phyloP scores from a whole-genome alignment of 2,113 vertebrate species.

The Xyliphius kryptos region DNA sequence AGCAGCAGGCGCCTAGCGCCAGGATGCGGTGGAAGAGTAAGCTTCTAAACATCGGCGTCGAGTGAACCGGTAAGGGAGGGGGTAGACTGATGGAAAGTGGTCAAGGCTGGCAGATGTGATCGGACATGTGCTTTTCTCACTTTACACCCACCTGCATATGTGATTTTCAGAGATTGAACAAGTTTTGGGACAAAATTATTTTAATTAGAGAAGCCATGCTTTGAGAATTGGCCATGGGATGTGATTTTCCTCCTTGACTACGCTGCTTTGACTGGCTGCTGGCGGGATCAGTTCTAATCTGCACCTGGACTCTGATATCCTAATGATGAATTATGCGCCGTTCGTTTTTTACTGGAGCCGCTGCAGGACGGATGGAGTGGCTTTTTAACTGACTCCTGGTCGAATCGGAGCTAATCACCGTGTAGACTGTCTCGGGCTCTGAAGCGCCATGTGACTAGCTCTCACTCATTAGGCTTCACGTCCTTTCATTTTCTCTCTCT shows the following conservation, averaged over 20 bases:
- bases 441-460: constrained; percentile 28
- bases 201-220: constrained; percentile 88
- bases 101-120: constrained; percentile 55
- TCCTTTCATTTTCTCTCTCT: neutral
- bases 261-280: constrained; percentile 77
- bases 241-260: constrained; percentile 85
- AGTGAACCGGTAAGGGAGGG: constrained; percentile 1
- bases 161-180: constrained; percentile 96
- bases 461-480: constrained; percentile 30
- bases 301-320: constrained; percentile 95
- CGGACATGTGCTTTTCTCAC: constrained; percentile 63
- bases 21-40: constrained; percentile 56
- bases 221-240: constrained; percentile 92
- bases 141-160: constrained; percentile 79
- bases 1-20: constrained; percentile 72
- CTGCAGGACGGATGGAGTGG: constrained; percentile 76
- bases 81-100: constrained; percentile 16
- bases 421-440: constrained; percentile 61
- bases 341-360: constrained; percentile 67
- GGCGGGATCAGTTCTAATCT: constrained; percentile 95
- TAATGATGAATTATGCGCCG: constrained; percentile 97
- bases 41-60: constrained; percentile 24
- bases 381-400: constrained; percentile 80
- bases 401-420: constrained; percentile 79
- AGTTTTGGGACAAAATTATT: constrained; percentile 91